Conservation (phyloP, 2,888 invertebrate species). For the Spilarctia lutea region DNA sequence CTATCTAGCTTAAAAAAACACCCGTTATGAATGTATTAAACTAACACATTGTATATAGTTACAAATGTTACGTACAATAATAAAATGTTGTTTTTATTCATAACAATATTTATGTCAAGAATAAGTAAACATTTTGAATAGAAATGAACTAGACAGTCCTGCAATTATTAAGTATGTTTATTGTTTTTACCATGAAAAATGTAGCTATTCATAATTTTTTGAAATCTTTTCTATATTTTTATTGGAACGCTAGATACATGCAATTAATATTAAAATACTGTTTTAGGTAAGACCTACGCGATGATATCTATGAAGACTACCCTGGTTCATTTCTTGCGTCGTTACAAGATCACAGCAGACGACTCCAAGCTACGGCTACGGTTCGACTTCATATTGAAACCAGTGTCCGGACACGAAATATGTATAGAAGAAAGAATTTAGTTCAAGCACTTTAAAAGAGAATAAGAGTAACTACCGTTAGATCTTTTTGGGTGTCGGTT, state of each 20-base stretch:
- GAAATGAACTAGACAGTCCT: not conserved
- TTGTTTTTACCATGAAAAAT: too few species aligned
- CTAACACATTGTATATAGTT: too few species aligned
- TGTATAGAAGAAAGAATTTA: constrained; percentile 34
- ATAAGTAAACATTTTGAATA: not conserved
- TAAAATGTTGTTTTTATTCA: too few species aligned
- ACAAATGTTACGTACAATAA: too few species aligned
- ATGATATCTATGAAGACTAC: constrained; percentile 61
- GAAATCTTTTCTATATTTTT: too few species aligned
- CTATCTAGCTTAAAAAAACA: too few species aligned
- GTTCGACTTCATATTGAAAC: constrained; percentile 59
- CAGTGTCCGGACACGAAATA: constrained; percentile 57
- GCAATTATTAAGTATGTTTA: not conserved
- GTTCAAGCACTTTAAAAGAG: not conserved
- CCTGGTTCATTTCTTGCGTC: constrained; percentile 55
- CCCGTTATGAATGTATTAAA: too few species aligned
- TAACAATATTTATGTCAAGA: too few species aligned
- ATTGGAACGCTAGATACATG: too few species aligned
- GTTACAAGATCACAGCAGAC: constrained; percentile 54
- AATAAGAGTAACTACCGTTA: not conserved
- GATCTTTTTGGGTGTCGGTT: not conserved
- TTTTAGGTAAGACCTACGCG: constrained; percentile 62
- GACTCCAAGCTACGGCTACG: constrained; percentile 47
- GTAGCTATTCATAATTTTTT: too few species aligned
- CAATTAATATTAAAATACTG: not conserved